phyloP scores from a whole-genome alignment of 2,113 vertebrate species.

The Smithornis capensis region DNA sequence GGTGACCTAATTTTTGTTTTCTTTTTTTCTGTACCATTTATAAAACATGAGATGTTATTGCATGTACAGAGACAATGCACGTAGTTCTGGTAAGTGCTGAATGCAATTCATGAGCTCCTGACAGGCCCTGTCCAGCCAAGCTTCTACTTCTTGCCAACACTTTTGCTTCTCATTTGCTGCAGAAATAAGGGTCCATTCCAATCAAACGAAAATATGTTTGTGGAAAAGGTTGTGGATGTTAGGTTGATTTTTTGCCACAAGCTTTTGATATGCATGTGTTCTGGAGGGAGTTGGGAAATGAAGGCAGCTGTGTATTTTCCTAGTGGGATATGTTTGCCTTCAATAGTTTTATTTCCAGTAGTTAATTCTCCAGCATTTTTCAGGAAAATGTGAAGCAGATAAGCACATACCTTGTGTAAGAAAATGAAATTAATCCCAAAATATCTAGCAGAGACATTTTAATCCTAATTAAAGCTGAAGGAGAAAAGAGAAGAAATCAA shows the following conservation, averaged over 20 bases:
- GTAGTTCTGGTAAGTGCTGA: neutral
- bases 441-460: slow-evolving; percentile 1
- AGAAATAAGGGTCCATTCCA: neutral
- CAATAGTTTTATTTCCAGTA: neutral
- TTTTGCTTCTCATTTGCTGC: neutral
- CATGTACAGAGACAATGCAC: neutral
- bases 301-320: neutral
- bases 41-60: neutral
- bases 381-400: neutral
- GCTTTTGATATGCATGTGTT: neutral
- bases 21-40: neutral
- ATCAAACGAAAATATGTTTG: neutral
- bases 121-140: neutral
- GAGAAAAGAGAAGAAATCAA: neutral
- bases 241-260: neutral
- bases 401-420: neutral
- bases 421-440: slow-evolving; percentile 22
- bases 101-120: neutral
- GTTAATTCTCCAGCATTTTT: neutral
- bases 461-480: slow-evolving; percentile 43
- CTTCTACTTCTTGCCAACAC: neutral
- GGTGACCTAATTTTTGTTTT: neutral
- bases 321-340: neutral
- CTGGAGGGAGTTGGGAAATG: neutral
- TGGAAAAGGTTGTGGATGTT: neutral